Base-by-base conservation (phyloP, 2,797 vertebrate species). In the Thaleichthys pacificus region DNA sequence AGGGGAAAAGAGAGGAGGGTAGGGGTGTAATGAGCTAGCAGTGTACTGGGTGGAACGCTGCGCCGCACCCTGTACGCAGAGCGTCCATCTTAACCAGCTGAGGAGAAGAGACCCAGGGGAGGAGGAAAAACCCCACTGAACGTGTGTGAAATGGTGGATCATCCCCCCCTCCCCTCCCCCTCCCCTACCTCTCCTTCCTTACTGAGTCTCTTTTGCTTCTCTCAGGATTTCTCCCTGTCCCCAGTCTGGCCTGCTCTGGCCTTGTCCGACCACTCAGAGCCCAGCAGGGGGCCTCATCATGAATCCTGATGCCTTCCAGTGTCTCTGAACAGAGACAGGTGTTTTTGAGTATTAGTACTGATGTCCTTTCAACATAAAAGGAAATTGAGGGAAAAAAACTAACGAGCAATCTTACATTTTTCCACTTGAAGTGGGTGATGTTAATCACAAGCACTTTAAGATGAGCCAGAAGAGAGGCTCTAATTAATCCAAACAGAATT, bases 41-140 rank as follows among this genome's bases (percentile, higher is more conserved):
- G 89, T 87, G 83, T 83, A 83, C 82, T 86, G 79, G 80, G 63
- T 28, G 71, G 62, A 88, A 83, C 77, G 60, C 85, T 75, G 80
- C 77, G 80, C 76, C 88, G 75, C 83, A 89, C 75, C 76, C 75
- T 80, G 82, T 47, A 19, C 85, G 82, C 82, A 54, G 83, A 87
- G 89, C 87, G 88, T 91, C 90, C 89, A 91, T 93, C 86, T 91
- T 89, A 87, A 80, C 83, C 69, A 79, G 83, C 21, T 76, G 76
- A 78, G 65, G 42, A 73, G 73, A 77, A 82, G 71, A 62, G 70
- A 66, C 38, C 38, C 38, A 70, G 72, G 71, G 60, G 73, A 60
- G 68, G 69, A 21, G 54, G 62, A 61, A 28, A 19, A 61, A 24
- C 15, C 6, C n/a, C 9, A 0, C 19, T 19, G 19, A 42, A 35